phyloP scores from a whole-genome alignment of 2,797 vertebrate genomes.

The Sebastes hubbsi region DNA sequence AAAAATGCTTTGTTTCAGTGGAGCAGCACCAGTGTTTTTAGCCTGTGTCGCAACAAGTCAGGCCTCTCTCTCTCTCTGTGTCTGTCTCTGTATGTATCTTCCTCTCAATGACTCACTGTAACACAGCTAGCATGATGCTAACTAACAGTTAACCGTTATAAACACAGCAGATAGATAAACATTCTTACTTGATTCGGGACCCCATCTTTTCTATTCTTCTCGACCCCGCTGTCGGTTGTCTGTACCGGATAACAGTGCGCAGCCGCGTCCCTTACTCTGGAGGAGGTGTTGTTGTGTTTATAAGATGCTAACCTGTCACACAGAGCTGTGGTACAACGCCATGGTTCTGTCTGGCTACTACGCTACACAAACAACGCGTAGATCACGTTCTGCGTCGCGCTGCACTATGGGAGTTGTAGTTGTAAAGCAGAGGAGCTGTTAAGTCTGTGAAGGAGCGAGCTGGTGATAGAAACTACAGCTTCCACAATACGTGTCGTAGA shows the following conservation, averaged over 20 bases:
- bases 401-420: conserved; percentile 72
- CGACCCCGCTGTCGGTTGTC: conserved; percentile 33
- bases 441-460: fast-evolving
- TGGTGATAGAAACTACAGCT: conserved; percentile 63
- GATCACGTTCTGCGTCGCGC: conserved; percentile 53
- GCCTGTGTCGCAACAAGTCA: conserved; percentile 78
- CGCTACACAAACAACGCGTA: conserved; percentile 37
- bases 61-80: conserved; percentile 39
- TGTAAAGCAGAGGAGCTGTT: fast-evolving
- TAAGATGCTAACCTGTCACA: conserved; percentile 70
- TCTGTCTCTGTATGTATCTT: neutral
- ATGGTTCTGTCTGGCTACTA: conserved; percentile 53
- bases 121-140: conserved; percentile 11
- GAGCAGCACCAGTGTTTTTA: conserved; percentile 27
- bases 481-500: conserved; percentile 42
- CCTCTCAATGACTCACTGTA: conserved; percentile 36
- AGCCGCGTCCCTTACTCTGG: conserved; percentile 55
- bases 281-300: conserved; percentile 40
- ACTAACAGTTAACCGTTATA: too few species aligned
- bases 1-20: neutral
- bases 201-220: conserved; percentile 72
- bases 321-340: conserved; percentile 60
- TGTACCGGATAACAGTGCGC: conserved; percentile 35
- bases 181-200: conserved; percentile 84
- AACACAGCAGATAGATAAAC: neutral